Evolutionary conservation across 2,113 vertebrate genomes (phyloP).

Genomic region (Sterrhoptilus dennistouni): DNA sequence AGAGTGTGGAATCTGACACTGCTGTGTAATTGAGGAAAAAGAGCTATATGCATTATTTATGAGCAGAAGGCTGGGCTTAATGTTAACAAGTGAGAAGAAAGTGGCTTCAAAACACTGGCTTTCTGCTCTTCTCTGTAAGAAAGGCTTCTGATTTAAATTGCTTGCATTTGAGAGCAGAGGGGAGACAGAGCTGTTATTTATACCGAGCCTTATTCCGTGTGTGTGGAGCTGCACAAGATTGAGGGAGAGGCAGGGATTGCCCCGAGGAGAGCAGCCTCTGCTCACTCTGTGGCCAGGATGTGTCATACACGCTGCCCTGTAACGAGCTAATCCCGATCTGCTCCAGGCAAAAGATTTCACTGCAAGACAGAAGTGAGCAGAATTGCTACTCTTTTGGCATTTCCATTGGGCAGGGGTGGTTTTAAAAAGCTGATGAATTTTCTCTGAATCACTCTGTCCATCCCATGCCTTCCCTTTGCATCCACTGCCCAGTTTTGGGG

Average conservation of each 20-base stretch:
- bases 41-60: conserved; percentile 75
- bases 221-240: not conserved
- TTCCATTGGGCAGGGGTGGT: not conserved
- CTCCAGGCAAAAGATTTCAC: conserved; percentile 37
- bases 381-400: not conserved
- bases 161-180: conserved; percentile 54
- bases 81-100: conserved; percentile 71
- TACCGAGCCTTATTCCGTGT: not conserved
- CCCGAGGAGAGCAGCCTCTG: not conserved
- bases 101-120: conserved; percentile 65
- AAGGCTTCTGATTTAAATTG: conserved; percentile 50
- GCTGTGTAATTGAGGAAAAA: conserved; percentile 61
- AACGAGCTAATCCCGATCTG: not conserved
- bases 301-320: conserved; percentile 12
- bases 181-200: conserved; percentile 27
- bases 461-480: not conserved
- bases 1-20: conserved; percentile 57
- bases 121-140: conserved; percentile 26
- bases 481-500: not conserved
- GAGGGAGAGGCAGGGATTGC: conserved; percentile 32
- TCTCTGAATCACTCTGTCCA: not conserved
- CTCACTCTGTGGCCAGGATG: not conserved
- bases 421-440: conserved; percentile 4
- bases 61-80: conserved; percentile 58
- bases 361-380: not conserved